These are phyloP conservation scores for Lepidochrysops patricia DNA, from an alignment of 2,888 invertebrate genomes.

Conservation along the genomic window DNA sequence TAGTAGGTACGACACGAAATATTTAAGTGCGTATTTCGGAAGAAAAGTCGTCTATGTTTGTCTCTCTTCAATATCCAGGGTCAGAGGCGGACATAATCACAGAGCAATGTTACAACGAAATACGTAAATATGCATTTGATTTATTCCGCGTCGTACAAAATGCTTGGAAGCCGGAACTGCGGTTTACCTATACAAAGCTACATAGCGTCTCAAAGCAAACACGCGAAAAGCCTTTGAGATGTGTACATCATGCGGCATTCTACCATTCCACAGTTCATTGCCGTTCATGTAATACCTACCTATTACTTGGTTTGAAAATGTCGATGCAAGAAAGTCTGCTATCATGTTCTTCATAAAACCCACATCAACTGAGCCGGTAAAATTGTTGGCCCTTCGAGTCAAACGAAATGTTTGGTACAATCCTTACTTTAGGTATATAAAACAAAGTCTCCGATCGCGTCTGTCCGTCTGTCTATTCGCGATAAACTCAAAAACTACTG, in stretches of 20 bases:
- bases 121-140: background rate
- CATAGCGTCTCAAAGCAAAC: background rate
- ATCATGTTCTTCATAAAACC: too few relatives aligned
- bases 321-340: constrained; percentile 27
- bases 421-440: too few relatives aligned
- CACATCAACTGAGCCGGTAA: too few relatives aligned
- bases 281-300: constrained; percentile 21
- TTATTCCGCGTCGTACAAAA: background rate
- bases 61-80: background rate
- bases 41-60: too few relatives aligned
- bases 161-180: background rate
- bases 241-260: constrained; percentile 28
- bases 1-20: too few relatives aligned
- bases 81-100: too few relatives aligned
- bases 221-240: constrained; percentile 22
- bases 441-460: too few relatives aligned
- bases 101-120: background rate
- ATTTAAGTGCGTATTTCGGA: too few relatives aligned
- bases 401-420: too few relatives aligned
- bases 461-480: too few relatives aligned
- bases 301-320: constrained; percentile 21
- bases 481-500: too few relatives aligned
- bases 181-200: background rate
- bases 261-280: constrained; percentile 26
- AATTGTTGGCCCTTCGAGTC: too few relatives aligned